These are phyloP conservation scores for Laodelphax striatellus DNA, from an alignment of 1,140 invertebrate genomes.

Conservation along the genomic window DNA sequence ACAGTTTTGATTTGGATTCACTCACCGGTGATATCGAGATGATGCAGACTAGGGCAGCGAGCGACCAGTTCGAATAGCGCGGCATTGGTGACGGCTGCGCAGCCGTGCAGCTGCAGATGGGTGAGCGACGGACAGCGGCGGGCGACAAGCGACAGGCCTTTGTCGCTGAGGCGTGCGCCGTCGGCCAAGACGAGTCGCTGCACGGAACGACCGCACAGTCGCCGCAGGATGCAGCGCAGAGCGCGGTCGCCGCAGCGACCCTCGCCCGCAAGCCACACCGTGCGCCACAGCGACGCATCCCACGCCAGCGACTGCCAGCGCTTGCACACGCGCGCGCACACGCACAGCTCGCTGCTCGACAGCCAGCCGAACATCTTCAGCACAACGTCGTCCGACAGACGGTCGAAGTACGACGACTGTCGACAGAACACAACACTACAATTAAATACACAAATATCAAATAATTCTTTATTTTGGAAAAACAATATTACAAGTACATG, in stretches of 20 bases:
- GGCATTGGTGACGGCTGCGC: slow-evolving; percentile 51
- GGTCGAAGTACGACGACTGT: slow-evolving; percentile 31
- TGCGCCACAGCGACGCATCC: slow-evolving; percentile 65
- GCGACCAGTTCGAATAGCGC: slow-evolving; percentile 51
- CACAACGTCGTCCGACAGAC: slow-evolving; percentile 40
- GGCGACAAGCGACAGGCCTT: slow-evolving; percentile 52
- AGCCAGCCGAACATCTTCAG: slow-evolving; percentile 57
- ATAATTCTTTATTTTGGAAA: too few species aligned
- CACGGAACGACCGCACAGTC: slow-evolving; percentile 43
- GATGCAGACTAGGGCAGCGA: slow-evolving; percentile 54
- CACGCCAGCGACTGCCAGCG: slow-evolving; percentile 72
- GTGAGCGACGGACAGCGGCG: slow-evolving; percentile 59
- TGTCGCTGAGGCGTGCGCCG: slow-evolving; percentile 61
- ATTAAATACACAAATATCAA: too few species aligned
- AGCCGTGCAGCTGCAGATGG: slow-evolving; percentile 57
- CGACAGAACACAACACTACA: too few species aligned
- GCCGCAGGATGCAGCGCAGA: slow-evolving; percentile 46
- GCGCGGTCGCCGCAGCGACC: slow-evolving; percentile 53
- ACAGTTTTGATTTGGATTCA: not conserved
- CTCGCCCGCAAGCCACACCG: slow-evolving; percentile 50
- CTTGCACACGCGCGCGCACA: slow-evolving; percentile 65
- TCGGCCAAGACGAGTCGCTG: slow-evolving; percentile 56
- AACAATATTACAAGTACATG: too few species aligned
- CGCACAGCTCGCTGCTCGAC: slow-evolving; percentile 64
- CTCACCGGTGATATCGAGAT: slow-evolving; percentile 61